Evolutionary conservation across 2,113 vertebrate genomes (phyloP), one percentile per base, ranked within the genome.

Genomic region (Pteruthius melanotis): DNA sequence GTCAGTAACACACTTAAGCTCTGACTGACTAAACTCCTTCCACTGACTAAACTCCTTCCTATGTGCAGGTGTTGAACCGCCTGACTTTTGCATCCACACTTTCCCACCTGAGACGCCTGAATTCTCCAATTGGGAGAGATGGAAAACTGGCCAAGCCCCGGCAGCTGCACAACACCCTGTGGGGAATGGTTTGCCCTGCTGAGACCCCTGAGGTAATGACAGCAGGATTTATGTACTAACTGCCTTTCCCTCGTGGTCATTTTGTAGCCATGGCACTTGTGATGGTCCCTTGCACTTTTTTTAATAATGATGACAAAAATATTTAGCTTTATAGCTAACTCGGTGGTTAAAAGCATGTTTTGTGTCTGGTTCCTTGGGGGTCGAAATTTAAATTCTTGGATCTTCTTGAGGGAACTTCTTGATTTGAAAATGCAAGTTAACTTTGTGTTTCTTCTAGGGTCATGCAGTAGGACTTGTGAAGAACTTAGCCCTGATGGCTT

Each of bases 401-500:
- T 40, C 15, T 45, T 76, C 12, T 53, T 45, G 15, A 21, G 17
- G 24, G 11, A 56, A 23, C 23, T 28, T 50, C 6, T 77, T 66
- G 56, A 44, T 94, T 40, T 88, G 27, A 78, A 92, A 90, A 84
- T 75, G 24, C 35, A 81, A 0, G 18, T 31, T 40, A 57, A 86
- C 57, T 70, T 64, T 80, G 10, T 92, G 42, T 96, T 75, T 97
- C 85, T 68, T 30, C 14, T 96, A 99, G 99, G 99, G 99, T 65
- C 99, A 99, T 56, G 99, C 99, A 64, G 99, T 99, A n/a, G 99
- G 99, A 66, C 98, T 99, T 93, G 99, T 99, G 95, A 99, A 99
- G 98, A 99, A 99, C 96, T 91, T 99, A 87, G 99, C 99, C 10
- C 97, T 99, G 42, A 99, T 99, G 99, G 99, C 99, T 76, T 99